Percentiles rank a stretch among this genome's conserved stretches.
phyloP scores from a whole-genome alignment of 2,888 invertebrate genomes.

The Cosmopolites sordidus region DNA sequence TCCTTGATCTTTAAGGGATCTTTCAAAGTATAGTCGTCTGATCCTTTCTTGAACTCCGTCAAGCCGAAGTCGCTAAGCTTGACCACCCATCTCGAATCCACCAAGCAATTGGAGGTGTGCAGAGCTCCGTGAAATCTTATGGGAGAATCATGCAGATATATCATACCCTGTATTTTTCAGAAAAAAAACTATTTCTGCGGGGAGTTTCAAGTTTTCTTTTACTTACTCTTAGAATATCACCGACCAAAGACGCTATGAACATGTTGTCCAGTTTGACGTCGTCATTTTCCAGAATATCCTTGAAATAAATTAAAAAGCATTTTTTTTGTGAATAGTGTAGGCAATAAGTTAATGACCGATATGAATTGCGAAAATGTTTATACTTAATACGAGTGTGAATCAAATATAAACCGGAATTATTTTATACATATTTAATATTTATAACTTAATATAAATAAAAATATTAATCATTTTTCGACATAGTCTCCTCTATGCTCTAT shows the following conservation, averaged over 20 bases:
- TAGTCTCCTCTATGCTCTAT: too few relatives aligned
- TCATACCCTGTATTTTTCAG: slow-evolving; percentile 67
- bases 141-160: slow-evolving; percentile 84
- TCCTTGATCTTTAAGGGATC: slow-evolving; percentile 59
- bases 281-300: slow-evolving; percentile 92
- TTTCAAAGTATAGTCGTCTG: slow-evolving; percentile 56
- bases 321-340: too few relatives aligned
- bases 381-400: too few relatives aligned
- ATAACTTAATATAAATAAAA: too few relatives aligned
- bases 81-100: slow-evolving; percentile 93
- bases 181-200: neutral
- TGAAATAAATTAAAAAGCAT: too few relatives aligned
- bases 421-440: too few relatives aligned
- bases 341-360: too few relatives aligned
- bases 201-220: neutral
- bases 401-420: too few relatives aligned
- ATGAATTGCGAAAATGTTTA: too few relatives aligned
- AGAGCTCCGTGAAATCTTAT: slow-evolving; percentile 83
- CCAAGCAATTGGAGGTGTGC: slow-evolving; percentile 86
- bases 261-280: slow-evolving; percentile 94
- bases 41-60: slow-evolving; percentile 76
- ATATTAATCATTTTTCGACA: too few relatives aligned
- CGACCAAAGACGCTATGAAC: slow-evolving; percentile 92
- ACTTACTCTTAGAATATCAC: slow-evolving; percentile 86
- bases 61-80: slow-evolving; percentile 90